Evolutionary conservation across 92 coral and sea anemone genomes (phyloP).

Genomic region (Parazoanthus darwini): DNA sequence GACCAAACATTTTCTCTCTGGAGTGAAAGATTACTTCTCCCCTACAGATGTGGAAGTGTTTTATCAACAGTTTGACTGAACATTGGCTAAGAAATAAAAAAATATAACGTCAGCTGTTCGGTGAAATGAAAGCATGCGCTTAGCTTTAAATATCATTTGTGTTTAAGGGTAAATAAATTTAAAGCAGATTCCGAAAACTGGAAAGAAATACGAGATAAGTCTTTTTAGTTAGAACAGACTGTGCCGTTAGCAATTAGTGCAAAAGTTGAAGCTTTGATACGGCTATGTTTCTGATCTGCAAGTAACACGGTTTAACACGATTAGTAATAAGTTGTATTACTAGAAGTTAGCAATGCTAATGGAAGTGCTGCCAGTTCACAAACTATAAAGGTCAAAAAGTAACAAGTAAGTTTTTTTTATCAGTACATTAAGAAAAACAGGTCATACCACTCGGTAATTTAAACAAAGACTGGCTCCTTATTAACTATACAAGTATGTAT

Average conservation of each 20-base stretch:
- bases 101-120: neutral
- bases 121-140: neutral
- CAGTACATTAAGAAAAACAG: no score
- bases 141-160: no score
- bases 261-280: neutral
- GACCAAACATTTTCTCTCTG: slow-evolving; percentile 36
- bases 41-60: slow-evolving; percentile 44
- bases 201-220: neutral
- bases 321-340: neutral
- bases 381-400: no score
- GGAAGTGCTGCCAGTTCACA: no score
- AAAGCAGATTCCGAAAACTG: neutral
- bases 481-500: no score
- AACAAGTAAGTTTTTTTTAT: no score
- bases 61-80: slow-evolving; percentile 1
- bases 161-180: neutral
- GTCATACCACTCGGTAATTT: no score
- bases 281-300: neutral
- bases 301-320: neutral
- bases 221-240: no score
- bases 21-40: slow-evolving; percentile 24
- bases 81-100: neutral
- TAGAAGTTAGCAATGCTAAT: no score
- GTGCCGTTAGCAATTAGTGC: no score
- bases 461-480: no score